Percentiles rank a stretch among this genome's conserved stretches.
Evolutionary conservation across 2,113 vertebrate species (phyloP).

Genomic region (Paratilapia polleni): DNA sequence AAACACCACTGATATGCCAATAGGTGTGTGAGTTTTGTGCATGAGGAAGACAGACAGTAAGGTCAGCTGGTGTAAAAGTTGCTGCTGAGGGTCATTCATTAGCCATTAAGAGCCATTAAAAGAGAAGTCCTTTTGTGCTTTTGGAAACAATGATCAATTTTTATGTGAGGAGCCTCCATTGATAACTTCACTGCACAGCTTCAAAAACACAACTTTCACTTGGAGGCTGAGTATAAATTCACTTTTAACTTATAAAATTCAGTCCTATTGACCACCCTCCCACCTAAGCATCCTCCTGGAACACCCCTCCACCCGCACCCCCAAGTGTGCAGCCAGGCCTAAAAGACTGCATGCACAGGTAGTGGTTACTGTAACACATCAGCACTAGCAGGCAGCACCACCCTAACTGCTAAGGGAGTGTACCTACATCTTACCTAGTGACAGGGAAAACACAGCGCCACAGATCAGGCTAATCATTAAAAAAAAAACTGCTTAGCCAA

Average conservation of each 20-base stretch:
- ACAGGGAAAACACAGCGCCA: slow-evolving; percentile 60
- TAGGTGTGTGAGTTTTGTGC: background rate
- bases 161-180: background rate
- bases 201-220: background rate
- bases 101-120: too few relatives aligned
- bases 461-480: slow-evolving; percentile 32
- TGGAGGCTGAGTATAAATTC: background rate
- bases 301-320: background rate
- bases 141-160: background rate
- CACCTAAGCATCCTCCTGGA: background rate
- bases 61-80: slow-evolving; percentile 40
- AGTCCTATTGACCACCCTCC: background rate
- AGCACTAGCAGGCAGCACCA: slow-evolving; percentile 72
- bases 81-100: background rate
- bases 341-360: slow-evolving; percentile 69
- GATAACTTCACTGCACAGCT: background rate
- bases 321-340: slow-evolving; percentile 41
- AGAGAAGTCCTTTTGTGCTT: slow-evolving; percentile 2
- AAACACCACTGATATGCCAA: background rate
- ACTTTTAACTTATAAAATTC: slow-evolving; percentile 15
- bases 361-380: slow-evolving; percentile 74
- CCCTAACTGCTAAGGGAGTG: slow-evolving; percentile 70
- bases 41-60: background rate
- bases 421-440: slow-evolving; percentile 78
- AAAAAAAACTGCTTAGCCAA: slow-evolving; percentile 30